phyloP scores from a whole-genome alignment of 64 coral and sea anemone genomes.

The Montipora sp. region DNA sequence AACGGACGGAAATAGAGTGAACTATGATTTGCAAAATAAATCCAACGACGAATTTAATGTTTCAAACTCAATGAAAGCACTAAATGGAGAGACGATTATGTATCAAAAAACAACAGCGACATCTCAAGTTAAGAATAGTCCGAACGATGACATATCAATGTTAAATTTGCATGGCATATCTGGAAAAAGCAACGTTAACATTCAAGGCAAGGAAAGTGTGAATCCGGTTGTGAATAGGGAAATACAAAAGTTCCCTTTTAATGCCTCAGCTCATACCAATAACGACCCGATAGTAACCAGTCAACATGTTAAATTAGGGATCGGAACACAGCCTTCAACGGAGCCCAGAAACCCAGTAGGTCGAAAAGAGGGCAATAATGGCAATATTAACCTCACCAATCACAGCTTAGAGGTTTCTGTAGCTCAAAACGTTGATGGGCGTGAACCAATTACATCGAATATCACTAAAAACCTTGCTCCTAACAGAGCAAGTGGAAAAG shows the following conservation, averaged over 20 bases:
- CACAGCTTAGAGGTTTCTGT: too few relatives aligned
- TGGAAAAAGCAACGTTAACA: background rate
- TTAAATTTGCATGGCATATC: background rate
- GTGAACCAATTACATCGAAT: background rate
- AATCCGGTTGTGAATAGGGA: background rate
- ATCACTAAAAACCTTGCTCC: background rate
- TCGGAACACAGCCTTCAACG: background rate
- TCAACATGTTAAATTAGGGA: slow-evolving; percentile 4
- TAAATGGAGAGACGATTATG: background rate
- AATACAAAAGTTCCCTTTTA: background rate
- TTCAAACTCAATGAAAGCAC: background rate
- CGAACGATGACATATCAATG: background rate
- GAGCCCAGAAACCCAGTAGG: background rate
- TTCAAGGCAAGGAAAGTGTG: background rate
- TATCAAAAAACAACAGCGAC: background rate
- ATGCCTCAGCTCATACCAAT: background rate
- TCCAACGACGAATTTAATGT: background rate
- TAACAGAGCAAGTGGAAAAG: background rate
- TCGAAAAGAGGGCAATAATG: background rate
- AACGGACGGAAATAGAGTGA: background rate
- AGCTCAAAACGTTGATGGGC: background rate
- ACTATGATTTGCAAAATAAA: background rate
- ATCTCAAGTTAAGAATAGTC: background rate
- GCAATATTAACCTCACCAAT: background rate
- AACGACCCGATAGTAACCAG: background rate